A percentile compares a stretch with the other conserved stretches of the same genome.
Evolutionary conservation across 2,797 vertebrate genomes (phyloP).

Genomic region (Arctocebus calabarensis): DNA sequence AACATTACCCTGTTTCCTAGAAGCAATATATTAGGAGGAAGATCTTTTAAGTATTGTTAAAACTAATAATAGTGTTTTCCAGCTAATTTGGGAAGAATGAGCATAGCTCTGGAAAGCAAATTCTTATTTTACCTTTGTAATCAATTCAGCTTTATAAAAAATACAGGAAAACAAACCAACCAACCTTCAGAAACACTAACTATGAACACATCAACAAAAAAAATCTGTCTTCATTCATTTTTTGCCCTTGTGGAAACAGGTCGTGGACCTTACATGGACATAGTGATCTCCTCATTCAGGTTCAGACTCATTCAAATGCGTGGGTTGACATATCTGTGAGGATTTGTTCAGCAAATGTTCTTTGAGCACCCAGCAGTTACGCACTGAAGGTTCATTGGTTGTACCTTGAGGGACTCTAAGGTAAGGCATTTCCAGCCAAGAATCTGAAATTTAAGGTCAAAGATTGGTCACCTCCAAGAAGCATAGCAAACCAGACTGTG

Average conservation of each 20-base stretch:
- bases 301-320: not conserved
- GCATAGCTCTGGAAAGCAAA: not conserved
- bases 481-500: fast-evolving
- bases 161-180: not conserved
- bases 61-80: not conserved
- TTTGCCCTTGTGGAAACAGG: not conserved
- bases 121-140: conserved; percentile 25
- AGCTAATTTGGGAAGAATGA: not conserved
- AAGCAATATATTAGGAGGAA: not conserved
- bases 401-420: not conserved
- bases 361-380: not conserved
- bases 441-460: not conserved
- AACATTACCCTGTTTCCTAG: not conserved
- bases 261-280: not conserved
- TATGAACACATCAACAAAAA: not conserved
- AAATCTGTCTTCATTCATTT: not conserved
- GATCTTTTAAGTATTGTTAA: not conserved
- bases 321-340: not conserved
- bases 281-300: not conserved
- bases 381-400: not conserved
- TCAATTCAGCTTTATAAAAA: conserved; percentile 15
- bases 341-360: not conserved
- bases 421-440: not conserved
- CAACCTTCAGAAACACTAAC: not conserved
- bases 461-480: not conserved